These are phyloP conservation scores for Eptesicus fuscus DNA, from an alignment of 2,113 vertebrate species.

Conservation along the genomic window DNA sequence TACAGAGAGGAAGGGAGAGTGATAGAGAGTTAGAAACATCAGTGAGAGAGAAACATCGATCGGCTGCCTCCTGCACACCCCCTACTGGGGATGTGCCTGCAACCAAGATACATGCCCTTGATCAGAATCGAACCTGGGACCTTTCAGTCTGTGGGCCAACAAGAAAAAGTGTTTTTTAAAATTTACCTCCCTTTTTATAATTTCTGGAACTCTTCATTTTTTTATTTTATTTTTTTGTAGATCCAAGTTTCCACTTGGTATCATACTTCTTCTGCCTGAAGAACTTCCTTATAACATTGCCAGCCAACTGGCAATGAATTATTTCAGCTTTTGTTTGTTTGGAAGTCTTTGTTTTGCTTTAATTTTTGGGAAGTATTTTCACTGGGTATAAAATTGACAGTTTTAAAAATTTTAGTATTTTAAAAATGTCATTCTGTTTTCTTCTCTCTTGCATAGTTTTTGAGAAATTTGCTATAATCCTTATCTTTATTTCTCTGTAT, in stretches of 20 bases:
- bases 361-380: slow-evolving; percentile 4
- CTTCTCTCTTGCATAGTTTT: slow-evolving; percentile 15
- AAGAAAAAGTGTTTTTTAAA: background rate
- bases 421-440: background rate
- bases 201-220: slow-evolving; percentile 17
- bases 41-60: too few species aligned
- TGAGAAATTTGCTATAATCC: background rate
- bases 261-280: background rate
- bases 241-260: background rate
- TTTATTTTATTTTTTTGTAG: slow-evolving; percentile 19
- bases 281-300: background rate
- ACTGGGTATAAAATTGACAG: background rate
- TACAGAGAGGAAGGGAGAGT: too few species aligned
- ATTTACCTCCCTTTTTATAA: background rate
- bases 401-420: background rate
- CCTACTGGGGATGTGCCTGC: too few species aligned
- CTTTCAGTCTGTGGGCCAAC: too few species aligned
- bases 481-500: background rate
- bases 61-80: too few species aligned
- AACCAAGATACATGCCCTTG: too few species aligned
- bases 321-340: background rate
- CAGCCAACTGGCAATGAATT: background rate
- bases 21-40: too few species aligned
- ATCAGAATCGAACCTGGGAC: too few species aligned
- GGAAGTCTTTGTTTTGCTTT: background rate